These are phyloP conservation scores for Gymnosoma rotundatum DNA, from an alignment of 2,888 invertebrate species.

Conservation along the genomic window DNA sequence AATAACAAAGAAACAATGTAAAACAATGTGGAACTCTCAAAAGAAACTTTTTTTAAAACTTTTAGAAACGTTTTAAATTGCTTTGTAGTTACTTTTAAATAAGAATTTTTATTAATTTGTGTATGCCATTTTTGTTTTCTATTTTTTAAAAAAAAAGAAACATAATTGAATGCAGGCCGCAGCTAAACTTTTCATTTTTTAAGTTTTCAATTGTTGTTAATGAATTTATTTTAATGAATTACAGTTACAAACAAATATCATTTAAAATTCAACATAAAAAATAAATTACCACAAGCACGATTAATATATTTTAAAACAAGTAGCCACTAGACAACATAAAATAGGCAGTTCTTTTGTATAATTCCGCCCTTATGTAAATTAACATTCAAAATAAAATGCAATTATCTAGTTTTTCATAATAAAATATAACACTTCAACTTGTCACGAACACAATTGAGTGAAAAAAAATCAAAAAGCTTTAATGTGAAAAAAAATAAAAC, in stretches of 20 bases:
- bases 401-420: too few relatives aligned
- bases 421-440: slow-evolving; percentile 34
- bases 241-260: neutral
- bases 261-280: neutral
- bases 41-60: slow-evolving; percentile 38
- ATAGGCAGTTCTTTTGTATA: too few relatives aligned
- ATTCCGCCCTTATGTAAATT: too few relatives aligned
- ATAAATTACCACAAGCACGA: neutral
- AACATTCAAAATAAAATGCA: too few relatives aligned
- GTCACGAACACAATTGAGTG: neutral
- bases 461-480: neutral
- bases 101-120: too few relatives aligned
- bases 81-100: neutral
- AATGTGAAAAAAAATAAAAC: neutral
- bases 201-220: slow-evolving; percentile 26
- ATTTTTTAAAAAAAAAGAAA: too few relatives aligned
- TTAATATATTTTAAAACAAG: too few relatives aligned
- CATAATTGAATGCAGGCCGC: neutral
- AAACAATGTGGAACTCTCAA: slow-evolving; percentile 21
- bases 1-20: neutral
- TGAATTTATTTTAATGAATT: slow-evolving; percentile 42
- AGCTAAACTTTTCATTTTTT: slow-evolving; percentile 27
- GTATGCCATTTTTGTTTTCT: too few relatives aligned
- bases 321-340: too few relatives aligned
- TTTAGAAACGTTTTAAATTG: neutral